Conservation (phyloP, 2,888 invertebrate genomes). For the Holacanthella duospinosa region DNA sequence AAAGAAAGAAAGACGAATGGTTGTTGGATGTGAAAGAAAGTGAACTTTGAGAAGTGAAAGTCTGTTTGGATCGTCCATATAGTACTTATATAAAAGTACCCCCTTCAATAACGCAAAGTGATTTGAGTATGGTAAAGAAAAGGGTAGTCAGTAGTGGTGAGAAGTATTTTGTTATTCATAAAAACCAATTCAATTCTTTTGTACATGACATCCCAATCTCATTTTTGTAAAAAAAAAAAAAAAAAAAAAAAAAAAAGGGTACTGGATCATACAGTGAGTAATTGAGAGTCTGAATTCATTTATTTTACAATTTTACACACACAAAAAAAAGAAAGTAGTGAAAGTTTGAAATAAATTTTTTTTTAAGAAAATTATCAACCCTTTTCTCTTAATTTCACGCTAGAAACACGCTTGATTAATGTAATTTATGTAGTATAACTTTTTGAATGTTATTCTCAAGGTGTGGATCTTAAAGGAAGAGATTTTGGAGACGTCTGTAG, state of each 20-base stretch:
- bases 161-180: not conserved
- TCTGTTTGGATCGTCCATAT: not conserved
- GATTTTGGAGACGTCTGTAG: not conserved
- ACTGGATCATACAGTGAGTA: too few species aligned
- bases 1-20: conserved; percentile 28
- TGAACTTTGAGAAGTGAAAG: not conserved
- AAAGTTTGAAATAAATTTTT: too few species aligned
- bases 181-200: not conserved
- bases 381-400: conserved; percentile 22
- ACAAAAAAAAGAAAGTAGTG: not conserved
- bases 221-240: not conserved
- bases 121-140: not conserved
- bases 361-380: not conserved
- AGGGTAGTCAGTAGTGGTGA: not conserved
- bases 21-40: conserved; percentile 9
- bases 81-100: too few species aligned
- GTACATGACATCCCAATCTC: not conserved
- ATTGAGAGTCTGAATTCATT: not conserved
- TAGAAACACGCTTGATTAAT: conserved; percentile 26
- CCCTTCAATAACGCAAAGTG: too few species aligned
- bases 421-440: conserved; percentile 26
- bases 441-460: not conserved
- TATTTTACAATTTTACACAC: not conserved
- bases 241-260: too few species aligned
- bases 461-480: not conserved